Evolutionary conservation across 2,113 vertebrate genomes (phyloP).

Genomic region (Tichodroma muraria): DNA sequence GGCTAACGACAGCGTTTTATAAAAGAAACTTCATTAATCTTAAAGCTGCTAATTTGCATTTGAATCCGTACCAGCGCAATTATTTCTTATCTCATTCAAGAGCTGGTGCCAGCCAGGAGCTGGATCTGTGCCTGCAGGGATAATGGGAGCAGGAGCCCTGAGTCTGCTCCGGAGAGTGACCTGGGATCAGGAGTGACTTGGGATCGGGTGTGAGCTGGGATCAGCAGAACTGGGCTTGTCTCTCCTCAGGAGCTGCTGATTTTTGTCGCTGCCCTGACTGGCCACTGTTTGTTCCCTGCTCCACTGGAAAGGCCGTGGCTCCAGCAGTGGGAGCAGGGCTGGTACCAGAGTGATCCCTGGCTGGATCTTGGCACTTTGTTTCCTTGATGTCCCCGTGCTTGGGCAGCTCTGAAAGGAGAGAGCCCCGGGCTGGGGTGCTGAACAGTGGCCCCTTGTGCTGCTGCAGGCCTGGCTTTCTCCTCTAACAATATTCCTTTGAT

Average conservation of each 20-base stretch:
- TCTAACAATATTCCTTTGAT: slow-evolving; percentile 57
- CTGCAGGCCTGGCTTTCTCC: neutral
- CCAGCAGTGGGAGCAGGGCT: neutral
- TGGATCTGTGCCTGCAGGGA: neutral
- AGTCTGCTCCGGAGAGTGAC: neutral
- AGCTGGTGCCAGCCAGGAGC: neutral
- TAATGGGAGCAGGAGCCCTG: neutral
- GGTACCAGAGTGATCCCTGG: neutral
- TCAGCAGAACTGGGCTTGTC: neutral
- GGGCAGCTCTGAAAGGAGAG: slow-evolving; percentile 1
- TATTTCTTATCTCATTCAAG: neutral
- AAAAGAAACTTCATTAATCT: neutral
- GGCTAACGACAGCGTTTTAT: neutral
- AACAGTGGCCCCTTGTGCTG: slow-evolving; percentile 47
- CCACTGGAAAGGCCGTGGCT: neutral
- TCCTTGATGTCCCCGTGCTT: slow-evolving; percentile 13
- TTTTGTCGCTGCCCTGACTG: neutral
- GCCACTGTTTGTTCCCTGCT: neutral
- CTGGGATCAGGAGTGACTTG: neutral
- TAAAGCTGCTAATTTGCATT: neutral
- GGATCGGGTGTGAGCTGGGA: neutral
- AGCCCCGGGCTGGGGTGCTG: neutral
- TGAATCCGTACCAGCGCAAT: neutral
- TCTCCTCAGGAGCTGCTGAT: neutral
- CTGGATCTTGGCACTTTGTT: slow-evolving; percentile 25